A percentile compares a stretch with the other conserved stretches of the same genome.
phyloP scores from a whole-genome alignment of 2,888 invertebrate species.

The Lutraria lutraria region DNA sequence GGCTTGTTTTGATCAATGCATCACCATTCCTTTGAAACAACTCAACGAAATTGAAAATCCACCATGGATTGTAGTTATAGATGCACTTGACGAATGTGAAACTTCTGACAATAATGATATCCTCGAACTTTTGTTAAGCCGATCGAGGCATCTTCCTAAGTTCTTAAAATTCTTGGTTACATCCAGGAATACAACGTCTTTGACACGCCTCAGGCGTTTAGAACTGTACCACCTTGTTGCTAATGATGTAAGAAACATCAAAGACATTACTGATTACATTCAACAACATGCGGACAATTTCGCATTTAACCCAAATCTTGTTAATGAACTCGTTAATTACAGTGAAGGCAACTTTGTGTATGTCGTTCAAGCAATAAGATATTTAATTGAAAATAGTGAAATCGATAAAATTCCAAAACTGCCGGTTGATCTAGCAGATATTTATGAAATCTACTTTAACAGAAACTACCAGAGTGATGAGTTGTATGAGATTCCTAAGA shows the following conservation, averaged over 20 bases:
- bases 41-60: neutral
- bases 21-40: constrained; percentile 30
- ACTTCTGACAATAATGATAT: neutral
- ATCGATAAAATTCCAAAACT: neutral
- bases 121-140: constrained; percentile 16
- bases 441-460: constrained; percentile 30
- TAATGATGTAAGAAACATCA: constrained; percentile 30
- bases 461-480: neutral
- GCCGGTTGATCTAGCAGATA: constrained; percentile 19
- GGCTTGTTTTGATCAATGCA: constrained; percentile 40
- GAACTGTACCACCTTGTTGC: neutral
- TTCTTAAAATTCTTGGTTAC: constrained; percentile 32
- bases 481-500: constrained; percentile 1
- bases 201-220: neutral
- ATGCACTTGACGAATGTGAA: constrained; percentile 42
- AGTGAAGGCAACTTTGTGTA: constrained; percentile 41
- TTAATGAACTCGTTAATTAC: neutral
- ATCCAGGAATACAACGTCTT: constrained; percentile 21
- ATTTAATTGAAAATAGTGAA: neutral
- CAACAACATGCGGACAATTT: neutral
- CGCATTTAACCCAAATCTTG: neutral
- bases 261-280: constrained; percentile 22
- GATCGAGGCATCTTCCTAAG: constrained; percentile 24
- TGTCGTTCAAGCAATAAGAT: constrained; percentile 29
- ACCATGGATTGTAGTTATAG: constrained; percentile 37